Conservation (phyloP, 2,888 invertebrate species). For the Herminia tarsipennalis region DNA sequence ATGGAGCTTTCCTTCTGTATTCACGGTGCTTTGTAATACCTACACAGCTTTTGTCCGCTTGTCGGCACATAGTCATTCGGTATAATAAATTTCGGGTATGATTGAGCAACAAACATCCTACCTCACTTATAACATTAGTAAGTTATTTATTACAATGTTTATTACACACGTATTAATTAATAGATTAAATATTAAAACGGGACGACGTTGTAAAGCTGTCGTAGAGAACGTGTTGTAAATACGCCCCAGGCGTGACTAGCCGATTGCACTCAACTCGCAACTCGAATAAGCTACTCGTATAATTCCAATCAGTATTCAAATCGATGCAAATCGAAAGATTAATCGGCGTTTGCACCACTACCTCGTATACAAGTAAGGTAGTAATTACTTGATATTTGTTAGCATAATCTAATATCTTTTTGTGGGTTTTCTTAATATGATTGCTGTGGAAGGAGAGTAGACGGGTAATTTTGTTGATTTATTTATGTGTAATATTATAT, state of each 20-base stretch:
- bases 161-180: conserved; percentile 36
- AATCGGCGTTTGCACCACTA: conserved; percentile 69
- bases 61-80: no score
- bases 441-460: conserved; percentile 10
- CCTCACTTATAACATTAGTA: conserved; percentile 14
- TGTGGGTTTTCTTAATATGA: conserved; percentile 36
- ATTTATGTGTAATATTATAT: no score
- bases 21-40: no score
- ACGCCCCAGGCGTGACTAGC: conserved; percentile 54
- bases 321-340: conserved; percentile 79
- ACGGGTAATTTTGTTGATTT: background rate
- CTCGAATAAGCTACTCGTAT: conserved; percentile 50
- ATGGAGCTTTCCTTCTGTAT: no score
- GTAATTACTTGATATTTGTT: conserved; percentile 57
- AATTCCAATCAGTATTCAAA: conserved; percentile 79
- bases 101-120: conserved; percentile 16
- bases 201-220: conserved; percentile 51
- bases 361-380: conserved; percentile 49
- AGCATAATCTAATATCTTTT: conserved; percentile 31
- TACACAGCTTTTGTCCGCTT: no score
- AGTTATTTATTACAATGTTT: conserved; percentile 31
- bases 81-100: no score
- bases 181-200: conserved; percentile 40
- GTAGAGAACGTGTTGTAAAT: conserved; percentile 51
- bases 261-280: conserved; percentile 56